phyloP scores from a whole-genome alignment of 2,797 vertebrate genomes.

The Morelia viridis region DNA sequence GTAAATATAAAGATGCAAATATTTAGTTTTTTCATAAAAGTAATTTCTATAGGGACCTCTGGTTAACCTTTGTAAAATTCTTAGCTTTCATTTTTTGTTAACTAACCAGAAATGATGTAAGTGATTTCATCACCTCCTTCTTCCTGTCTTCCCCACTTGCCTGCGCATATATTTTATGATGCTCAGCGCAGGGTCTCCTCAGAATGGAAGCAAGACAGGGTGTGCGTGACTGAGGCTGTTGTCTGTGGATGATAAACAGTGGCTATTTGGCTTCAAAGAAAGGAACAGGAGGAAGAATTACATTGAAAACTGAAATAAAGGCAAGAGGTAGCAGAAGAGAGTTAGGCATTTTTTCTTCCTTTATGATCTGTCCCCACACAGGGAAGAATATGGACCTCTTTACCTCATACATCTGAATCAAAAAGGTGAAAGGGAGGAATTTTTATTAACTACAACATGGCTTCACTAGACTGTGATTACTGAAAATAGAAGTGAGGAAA shows the following conservation, averaged over 20 bases:
- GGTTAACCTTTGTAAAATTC: neutral
- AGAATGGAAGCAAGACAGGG: no score
- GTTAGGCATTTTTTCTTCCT: neutral
- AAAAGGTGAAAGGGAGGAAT: neutral
- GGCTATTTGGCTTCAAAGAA: neutral
- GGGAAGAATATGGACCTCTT: neutral
- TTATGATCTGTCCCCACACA: neutral
- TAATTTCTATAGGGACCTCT: neutral
- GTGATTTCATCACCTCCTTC: neutral
- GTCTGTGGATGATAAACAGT: neutral
- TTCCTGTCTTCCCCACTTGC: neutral
- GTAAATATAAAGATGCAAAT: neutral
- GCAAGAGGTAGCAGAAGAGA: neutral
- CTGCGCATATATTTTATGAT: neutral
- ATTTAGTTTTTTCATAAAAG: neutral
- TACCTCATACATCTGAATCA: neutral
- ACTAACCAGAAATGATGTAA: neutral
- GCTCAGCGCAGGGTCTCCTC: neutral
- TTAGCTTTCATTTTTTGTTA: neutral
- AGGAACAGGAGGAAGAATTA: neutral
- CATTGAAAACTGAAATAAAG: neutral
- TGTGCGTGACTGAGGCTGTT: neutral
- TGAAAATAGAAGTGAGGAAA: neutral
- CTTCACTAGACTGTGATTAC: neutral
- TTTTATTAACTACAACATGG: neutral